phyloP scores from a whole-genome alignment of 2,888 invertebrate species.

The Mellilla xanthometata region DNA sequence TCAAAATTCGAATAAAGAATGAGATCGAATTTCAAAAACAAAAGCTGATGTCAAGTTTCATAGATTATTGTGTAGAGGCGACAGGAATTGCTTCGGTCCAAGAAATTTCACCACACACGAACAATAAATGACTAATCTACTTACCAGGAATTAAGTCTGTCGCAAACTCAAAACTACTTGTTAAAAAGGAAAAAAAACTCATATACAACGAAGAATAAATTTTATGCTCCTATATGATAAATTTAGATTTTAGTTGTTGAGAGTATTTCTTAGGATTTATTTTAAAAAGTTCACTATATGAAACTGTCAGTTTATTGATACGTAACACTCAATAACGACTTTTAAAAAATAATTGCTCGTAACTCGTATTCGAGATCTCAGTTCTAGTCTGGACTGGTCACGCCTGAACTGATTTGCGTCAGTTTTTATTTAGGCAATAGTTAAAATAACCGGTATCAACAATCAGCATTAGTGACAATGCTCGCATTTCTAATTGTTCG shows the following conservation, averaged over 20 bases:
- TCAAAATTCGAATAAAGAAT: background rate
- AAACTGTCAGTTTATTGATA: too few species aligned
- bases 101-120: constrained; percentile 40
- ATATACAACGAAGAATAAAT: too few species aligned
- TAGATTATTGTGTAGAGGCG: constrained; percentile 28
- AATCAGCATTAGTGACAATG: constrained; percentile 32
- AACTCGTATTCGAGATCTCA: too few species aligned
- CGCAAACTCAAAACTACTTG: constrained; percentile 3
- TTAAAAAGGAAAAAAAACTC: too few species aligned
- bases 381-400: background rate
- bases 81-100: constrained; percentile 28
- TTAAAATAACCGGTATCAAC: constrained; percentile 29
- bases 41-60: constrained; percentile 26
- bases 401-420: constrained; percentile 14
- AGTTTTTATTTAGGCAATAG: constrained; percentile 13
- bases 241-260: too few species aligned
- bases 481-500: constrained; percentile 33
- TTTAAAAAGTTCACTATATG: too few species aligned
- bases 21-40: constrained; percentile 20
- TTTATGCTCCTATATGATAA: too few species aligned
- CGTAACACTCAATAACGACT: too few species aligned
- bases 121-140: constrained; percentile 29
- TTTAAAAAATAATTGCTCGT: background rate
- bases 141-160: constrained; percentile 22
- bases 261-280: too few species aligned